Percentiles rank a stretch among this genome's conserved stretches.
Conservation (phyloP, 2,888 invertebrate species). For the Ormyrus labotus region DNA sequence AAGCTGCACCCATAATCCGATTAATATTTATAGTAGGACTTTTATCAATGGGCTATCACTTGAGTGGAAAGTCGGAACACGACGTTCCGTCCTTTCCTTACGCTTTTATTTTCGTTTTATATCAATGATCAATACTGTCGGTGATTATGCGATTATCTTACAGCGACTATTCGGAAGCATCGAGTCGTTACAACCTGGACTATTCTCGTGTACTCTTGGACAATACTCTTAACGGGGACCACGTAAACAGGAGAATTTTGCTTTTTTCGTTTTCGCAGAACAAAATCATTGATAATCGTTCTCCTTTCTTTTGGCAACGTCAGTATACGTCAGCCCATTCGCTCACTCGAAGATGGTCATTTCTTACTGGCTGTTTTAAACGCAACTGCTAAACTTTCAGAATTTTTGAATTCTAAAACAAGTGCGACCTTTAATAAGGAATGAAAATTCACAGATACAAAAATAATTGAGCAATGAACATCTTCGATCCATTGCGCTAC, state of each 20-base stretch:
- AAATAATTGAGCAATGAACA: conserved; percentile 38
- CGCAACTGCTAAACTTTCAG: neutral
- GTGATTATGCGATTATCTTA: conserved; percentile 53
- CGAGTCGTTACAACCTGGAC: conserved; percentile 37
- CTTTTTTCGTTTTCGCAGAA: neutral
- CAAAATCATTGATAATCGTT: neutral
- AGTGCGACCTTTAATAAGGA: neutral
- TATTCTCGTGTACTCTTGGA: neutral
- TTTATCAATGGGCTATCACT: conserved; percentile 49
- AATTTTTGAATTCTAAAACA: neutral
- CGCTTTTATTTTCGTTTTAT: conserved; percentile 12
- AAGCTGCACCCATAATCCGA: conserved; percentile 41
- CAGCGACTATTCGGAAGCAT: conserved; percentile 57
- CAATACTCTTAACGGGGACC: conserved; percentile 1
- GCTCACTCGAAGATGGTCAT: neutral
- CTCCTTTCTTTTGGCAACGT: neutral
- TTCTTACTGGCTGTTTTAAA: neutral
- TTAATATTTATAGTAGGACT: conserved; percentile 50
- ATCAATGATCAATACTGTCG: conserved; percentile 55
- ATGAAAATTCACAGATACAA: conserved; percentile 17
- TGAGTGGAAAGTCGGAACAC: conserved; percentile 22
- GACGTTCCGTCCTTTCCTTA: conserved; percentile 7
- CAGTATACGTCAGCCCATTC: neutral
- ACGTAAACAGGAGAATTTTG: neutral
- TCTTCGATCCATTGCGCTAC: conserved; percentile 20